Conservation (phyloP, 23 tunicate genomes). For the Ciona savignyi region DNA sequence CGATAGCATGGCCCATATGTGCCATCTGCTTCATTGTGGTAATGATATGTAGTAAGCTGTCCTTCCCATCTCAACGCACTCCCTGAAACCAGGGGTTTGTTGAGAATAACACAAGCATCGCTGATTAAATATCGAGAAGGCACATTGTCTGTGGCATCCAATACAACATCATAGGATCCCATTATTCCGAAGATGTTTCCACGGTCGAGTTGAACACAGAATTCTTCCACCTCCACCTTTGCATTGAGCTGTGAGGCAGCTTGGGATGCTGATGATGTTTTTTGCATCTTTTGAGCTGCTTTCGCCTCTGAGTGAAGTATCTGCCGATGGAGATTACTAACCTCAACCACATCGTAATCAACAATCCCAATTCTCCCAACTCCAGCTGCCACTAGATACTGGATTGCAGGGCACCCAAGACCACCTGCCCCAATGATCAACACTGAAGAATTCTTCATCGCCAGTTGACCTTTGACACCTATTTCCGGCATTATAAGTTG, state of each 20-base stretch:
- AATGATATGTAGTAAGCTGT: constrained; percentile 76
- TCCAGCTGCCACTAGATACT: constrained; percentile 91
- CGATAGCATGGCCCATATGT: constrained; percentile 68
- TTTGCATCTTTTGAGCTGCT: constrained; percentile 15
- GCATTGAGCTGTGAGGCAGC: constrained; percentile 45
- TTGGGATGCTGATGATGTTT: constrained; percentile 75
- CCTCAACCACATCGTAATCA: constrained; percentile 86
- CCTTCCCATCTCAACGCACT: constrained; percentile 99
- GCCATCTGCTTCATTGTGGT: constrained; percentile 19
- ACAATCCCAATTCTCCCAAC: constrained; percentile 87
- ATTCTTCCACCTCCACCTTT: constrained; percentile 23
- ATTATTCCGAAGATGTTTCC: constrained; percentile 60
- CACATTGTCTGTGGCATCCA: constrained; percentile 97
- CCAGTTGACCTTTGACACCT: constrained; percentile 69
- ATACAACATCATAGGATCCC: constrained; percentile 58
- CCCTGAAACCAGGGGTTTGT: constrained; percentile 95
- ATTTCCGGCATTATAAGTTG: constrained; percentile 96
- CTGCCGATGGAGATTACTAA: constrained; percentile 86
- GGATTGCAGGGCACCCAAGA: constrained; percentile 97
- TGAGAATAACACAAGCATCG: constrained; percentile 70
- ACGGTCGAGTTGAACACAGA: constrained; percentile 16
- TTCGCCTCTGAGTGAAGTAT: constrained; percentile 81
- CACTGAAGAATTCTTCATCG: constrained; percentile 32
- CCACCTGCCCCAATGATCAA: constrained; percentile 96
- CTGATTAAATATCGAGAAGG: constrained; percentile 87